Percentiles rank a stretch among this genome's conserved stretches.
Conservation (phyloP, 2,797 vertebrate genomes). For the Eulemur rubriventer region DNA sequence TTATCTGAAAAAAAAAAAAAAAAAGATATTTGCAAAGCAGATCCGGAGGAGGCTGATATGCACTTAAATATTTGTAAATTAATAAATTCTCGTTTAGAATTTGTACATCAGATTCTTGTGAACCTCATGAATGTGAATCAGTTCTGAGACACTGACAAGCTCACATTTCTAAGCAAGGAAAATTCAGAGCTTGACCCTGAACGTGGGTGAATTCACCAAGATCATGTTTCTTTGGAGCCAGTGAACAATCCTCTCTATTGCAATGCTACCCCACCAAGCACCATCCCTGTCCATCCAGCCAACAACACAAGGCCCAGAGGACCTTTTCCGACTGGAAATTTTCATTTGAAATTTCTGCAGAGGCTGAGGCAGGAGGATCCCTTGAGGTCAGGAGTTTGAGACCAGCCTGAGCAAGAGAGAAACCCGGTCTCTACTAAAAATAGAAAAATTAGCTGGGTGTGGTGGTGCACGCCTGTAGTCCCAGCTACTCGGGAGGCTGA, state of each 20-base stretch:
- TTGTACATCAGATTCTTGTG: neutral
- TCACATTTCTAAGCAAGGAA: neutral
- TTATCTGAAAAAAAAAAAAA: too few species aligned
- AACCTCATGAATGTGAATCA: neutral
- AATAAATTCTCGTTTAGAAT: constrained; percentile 4
- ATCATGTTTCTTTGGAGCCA: neutral
- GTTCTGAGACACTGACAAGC: neutral
- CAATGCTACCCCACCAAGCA: neutral
- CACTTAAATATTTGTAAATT: neutral
- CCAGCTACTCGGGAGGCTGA: too few species aligned
- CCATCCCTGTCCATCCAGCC: neutral
- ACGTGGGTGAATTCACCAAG: neutral
- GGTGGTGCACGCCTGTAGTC: too few species aligned
- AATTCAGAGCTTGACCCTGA: neutral
- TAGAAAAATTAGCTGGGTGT: too few species aligned
- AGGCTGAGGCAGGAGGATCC: too few species aligned
- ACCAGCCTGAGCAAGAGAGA: too few species aligned
- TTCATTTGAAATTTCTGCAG: neutral
- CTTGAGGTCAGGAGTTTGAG: too few species aligned
- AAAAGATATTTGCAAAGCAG: neutral
- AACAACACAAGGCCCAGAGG: neutral
- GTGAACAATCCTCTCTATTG: neutral
- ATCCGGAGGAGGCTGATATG: neutral
- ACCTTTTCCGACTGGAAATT: neutral
- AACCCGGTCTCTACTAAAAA: too few species aligned